Base-by-base conservation (phyloP, 2,888 invertebrate species). In the Caenorhabditis drosophilae region DNA sequence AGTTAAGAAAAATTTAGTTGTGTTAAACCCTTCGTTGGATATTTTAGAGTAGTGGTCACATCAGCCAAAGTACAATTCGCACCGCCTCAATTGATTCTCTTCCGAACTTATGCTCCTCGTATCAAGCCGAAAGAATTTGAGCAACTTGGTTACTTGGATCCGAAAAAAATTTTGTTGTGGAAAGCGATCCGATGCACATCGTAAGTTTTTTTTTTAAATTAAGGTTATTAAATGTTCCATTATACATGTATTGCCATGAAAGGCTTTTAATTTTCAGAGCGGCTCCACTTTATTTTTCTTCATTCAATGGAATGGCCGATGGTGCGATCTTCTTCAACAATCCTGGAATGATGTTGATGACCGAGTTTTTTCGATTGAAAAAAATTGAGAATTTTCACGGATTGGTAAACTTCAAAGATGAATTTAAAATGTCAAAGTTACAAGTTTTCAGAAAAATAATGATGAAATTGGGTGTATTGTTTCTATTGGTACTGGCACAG, bases 401-500 rank as follows among this genome's bases (percentile, higher is more conserved):
- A 15, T 54, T 58, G 16, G 63, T 63, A 52, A n/a, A n/a, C 31
- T 40, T 40, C 20, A 23, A 27, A 20, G 4, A n/a, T 1, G 7
- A 11, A 15, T 2, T 12, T 16, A 25, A 18, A 35, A 40, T 26
- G 22, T 11, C 6, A 31, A 9, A 40, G n/a, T 15, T 18, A 22
- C 22, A n/a, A n/a, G 23, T 23, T 52, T 50, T 15, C 36, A 64
- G 53, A 51, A 45, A 16, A 72, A 72, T 31, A 49, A 40, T 2
- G 68, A 66, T 23, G 89, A 90, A 15, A 88, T 90, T 0, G 87
- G 89, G 0, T 86, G 89, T 48, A 90, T 93, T 0, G 89, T 93
- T 11, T 92, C 92, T 1, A 84, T 93, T 4, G 93, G 93, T 4
- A 88, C 87, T n/a, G 88, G 88, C 1, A 81, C 85, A 35, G 81